Evolutionary conservation across 2,888 invertebrate species (phyloP), one percentile per base, ranked within the genome.

Genomic region (Cheilosia vulpina): DNA sequence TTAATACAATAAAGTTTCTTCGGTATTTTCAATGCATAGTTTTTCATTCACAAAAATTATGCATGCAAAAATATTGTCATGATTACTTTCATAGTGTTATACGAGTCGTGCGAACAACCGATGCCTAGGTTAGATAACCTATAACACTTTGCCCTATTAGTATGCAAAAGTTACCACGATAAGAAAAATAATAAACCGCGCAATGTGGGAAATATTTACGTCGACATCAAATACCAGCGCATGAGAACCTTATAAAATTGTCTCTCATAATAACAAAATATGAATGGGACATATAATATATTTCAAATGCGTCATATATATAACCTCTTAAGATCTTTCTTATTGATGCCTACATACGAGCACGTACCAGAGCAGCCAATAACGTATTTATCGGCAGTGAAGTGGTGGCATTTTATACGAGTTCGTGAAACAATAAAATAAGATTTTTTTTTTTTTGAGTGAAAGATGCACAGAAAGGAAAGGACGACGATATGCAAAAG

Each of bases 341-440:
- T 50, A 81, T 81, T 63, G 62, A 62, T 50, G 62, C 50, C 50
- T 57, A 47, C 75, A 75, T 60, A 68, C 53, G 53, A 75, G 80
- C 80, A 81, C 80, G 80, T 81, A 73, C 75, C 57, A 57, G 47
- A 69, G 68, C 50, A 57, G 57, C 80, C 75, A 81, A 81, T 81
- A 57, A 69, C 68, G 41, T 63, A 75, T 81, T 63, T 62, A 81
- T 81, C 76, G 57, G 63, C 62, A 62, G 3, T 43, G 55, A 55
- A 69, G 31, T 31, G 55, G 21, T 66, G 58, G 66, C 52, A 50
- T 50, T 60, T 66, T 52, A 47, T 60, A 47, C 60, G 53, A 27
- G 52, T 53, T 63, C 50, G 13, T 19, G 31, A 24, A 47, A 57
- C 62, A 75, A 75, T 81, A 63, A 47, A 69, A 50, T 43, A 17